Evolutionary conservation across 2,888 invertebrate species (phyloP), one percentile per base, ranked within the genome.

Genomic region (Scaptomyza tumidula): DNA sequence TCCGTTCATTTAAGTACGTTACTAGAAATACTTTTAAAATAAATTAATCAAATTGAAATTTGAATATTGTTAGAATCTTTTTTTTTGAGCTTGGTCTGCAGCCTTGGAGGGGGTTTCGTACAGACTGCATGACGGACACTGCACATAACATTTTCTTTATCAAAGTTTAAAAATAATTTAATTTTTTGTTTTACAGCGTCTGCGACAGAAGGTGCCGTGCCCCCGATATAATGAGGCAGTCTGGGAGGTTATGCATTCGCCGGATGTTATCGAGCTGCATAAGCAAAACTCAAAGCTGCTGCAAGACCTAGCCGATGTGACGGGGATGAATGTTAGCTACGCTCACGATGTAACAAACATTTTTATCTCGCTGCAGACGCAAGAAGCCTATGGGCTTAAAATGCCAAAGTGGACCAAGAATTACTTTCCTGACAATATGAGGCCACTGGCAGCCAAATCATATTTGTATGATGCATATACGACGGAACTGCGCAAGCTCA

Each of bases 341-440:
- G 93, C 94, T 6, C 94, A 94, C 46, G 95, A 94, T 80, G 93
- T 95, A 0, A 94, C 94, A 75, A 94, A 94, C 50, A 86, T 95
- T 10, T 95, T 94, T 86, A 94, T 94, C 63, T 95, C 95, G 0
- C 89, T 95, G 29, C 92, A 93, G 80, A 94, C 95, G 0, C 95
- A 95, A 93, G 88, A 92, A 84, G 90, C 91, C 3, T 94, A 93
- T 82, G 94, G 94, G 39, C 86, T 95, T 33, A 89, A 91, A 27
- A 88, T 95, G 49, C 95, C 95, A 0, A 88, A 92, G 2, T 95
- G 95, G 95, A 93, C 94, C 0, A 88, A 92, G 14, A 78, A 92
- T 0, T 94, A 93, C 75, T 95, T 93, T 78, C 95, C 95, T 0
- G 93, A 94, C 0, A 93, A 92, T 79, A 89, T 95, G 90, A 80